Conservation (phyloP, 2,888 invertebrate species). For the Branchellion lobata region DNA sequence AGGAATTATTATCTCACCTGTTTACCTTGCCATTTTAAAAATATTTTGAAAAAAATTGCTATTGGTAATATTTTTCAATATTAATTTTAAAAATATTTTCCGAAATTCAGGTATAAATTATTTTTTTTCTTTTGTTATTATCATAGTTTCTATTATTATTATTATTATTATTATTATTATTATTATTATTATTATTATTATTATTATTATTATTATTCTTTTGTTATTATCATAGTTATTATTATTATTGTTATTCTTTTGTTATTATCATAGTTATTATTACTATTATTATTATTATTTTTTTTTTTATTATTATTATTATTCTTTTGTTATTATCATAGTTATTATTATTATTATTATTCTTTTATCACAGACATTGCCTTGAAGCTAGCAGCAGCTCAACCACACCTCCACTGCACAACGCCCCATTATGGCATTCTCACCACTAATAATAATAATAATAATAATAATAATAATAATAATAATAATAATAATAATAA, state of each 20-base stretch:
- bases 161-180: not conserved
- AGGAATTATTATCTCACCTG: not conserved
- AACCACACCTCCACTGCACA: not conserved
- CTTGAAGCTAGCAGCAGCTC: not conserved
- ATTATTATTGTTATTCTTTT: too few relatives aligned
- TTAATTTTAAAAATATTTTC: not conserved
- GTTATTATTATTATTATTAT: not conserved
- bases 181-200: too few relatives aligned
- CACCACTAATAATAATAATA: not conserved
- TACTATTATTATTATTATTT: not conserved
- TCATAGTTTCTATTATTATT: not conserved
- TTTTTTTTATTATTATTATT: not conserved
- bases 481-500: constrained; percentile 2
- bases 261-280: too few relatives aligned
- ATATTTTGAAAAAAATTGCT: not conserved
- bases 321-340: not conserved
- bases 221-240: too few relatives aligned
- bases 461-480: not conserved
- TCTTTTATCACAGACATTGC: not conserved
- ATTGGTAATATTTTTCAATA: not conserved
- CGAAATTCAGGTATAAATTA: not conserved
- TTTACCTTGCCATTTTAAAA: too few relatives aligned
- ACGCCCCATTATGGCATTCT: not conserved
- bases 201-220: too few relatives aligned
- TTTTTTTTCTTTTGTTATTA: not conserved